Percentiles rank a stretch among this genome's conserved stretches.
These are phyloP conservation scores for Balaeniceps rex DNA, from an alignment of 2,113 vertebrate species.

Conservation along the genomic window DNA sequence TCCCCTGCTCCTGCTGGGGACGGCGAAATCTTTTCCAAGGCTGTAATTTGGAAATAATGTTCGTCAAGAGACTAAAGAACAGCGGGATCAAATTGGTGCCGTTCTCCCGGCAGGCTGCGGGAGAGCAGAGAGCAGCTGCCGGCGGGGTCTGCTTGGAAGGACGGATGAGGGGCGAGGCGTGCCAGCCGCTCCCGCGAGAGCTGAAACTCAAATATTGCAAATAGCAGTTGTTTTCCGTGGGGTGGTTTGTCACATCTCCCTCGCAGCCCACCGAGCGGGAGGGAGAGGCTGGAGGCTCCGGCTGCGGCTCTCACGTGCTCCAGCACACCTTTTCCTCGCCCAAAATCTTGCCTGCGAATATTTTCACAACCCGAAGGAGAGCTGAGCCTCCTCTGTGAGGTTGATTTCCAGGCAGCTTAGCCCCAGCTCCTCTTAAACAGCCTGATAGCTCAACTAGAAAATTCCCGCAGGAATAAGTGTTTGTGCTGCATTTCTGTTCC, in stretches of 20 bases:
- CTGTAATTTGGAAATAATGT: conserved; percentile 30
- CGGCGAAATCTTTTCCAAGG: neutral
- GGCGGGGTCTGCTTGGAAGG: neutral
- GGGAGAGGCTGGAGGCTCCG: neutral
- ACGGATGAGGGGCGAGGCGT: neutral
- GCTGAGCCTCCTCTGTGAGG: neutral
- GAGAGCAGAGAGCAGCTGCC: neutral
- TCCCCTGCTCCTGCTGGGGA: neutral
- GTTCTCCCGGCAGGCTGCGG: neutral
- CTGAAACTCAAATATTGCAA: neutral
- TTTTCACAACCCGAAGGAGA: neutral
- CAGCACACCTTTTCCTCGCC: neutral
- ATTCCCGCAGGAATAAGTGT: neutral
- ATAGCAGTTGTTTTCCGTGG: neutral
- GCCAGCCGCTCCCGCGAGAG: neutral
- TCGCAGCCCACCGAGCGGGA: fast-evolving
- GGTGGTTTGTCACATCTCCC: neutral
- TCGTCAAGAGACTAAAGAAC: conserved; percentile 23
- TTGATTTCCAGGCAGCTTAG: neutral
- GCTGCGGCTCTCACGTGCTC: fast-evolving
- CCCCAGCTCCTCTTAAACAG: neutral
- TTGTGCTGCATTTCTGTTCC: neutral
- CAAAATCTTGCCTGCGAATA: neutral
- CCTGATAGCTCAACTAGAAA: neutral
- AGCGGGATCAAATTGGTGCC: conserved; percentile 14